Percentiles rank a stretch among this genome's conserved stretches.
These are phyloP conservation scores for Archips crataeganus DNA, from an alignment of 2,888 invertebrate species.

Conservation along the genomic window DNA sequence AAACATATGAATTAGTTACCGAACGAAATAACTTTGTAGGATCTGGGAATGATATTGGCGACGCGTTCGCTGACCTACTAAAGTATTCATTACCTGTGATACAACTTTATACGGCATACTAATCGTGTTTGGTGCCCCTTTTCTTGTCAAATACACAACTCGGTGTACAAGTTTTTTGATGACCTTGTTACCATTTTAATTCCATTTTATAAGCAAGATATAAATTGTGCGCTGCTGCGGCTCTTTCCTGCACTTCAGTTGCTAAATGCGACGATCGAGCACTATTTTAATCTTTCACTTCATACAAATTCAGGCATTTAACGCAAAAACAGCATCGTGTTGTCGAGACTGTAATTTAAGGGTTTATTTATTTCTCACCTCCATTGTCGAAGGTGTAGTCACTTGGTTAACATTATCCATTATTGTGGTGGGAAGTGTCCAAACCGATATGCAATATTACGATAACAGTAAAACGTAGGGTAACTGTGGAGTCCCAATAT, in stretches of 20 bases:
- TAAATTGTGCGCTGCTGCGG: not conserved
- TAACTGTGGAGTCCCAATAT: not conserved
- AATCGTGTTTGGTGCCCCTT: conserved; percentile 27
- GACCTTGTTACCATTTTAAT: conserved; percentile 8
- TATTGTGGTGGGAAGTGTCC: not conserved
- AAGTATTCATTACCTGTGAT: conserved; percentile 43
- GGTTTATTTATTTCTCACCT: conserved; percentile 29
- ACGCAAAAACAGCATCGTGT: conserved; percentile 16
- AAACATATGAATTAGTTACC: conserved; percentile 42
- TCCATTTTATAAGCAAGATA: not conserved
- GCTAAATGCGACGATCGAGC: not conserved
- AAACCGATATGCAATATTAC: not conserved
- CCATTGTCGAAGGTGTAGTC: not conserved
- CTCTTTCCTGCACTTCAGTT: not conserved
- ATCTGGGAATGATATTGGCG: conserved; percentile 23
- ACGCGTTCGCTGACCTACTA: conserved; percentile 32
- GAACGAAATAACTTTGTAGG: conserved; percentile 27
- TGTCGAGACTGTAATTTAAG: conserved; percentile 29
- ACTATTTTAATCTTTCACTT: conserved; percentile 5
- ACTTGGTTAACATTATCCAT: not conserved
- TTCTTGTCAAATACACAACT: conserved; percentile 13
- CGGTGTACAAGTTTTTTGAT: conserved; percentile 21
- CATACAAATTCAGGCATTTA: conserved; percentile 33
- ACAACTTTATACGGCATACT: conserved; percentile 37
- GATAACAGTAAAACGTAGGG: not conserved